phyloP scores from a whole-genome alignment of 2,113 vertebrate genomes.

The Ameiurus melas region DNA sequence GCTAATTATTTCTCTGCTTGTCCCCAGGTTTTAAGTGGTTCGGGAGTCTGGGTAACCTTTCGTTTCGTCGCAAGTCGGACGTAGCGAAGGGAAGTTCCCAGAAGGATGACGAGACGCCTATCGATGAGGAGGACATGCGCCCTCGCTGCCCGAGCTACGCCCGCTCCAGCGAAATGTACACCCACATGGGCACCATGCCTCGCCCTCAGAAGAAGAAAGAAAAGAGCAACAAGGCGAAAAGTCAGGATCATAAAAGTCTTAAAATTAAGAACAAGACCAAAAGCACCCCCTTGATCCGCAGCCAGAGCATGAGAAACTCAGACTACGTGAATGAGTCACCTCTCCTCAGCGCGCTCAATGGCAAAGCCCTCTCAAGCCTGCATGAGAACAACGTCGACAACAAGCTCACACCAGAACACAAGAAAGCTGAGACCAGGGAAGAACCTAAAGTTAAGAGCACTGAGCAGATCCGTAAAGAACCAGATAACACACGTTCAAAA shows the following conservation, averaged over 20 bases:
- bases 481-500: background rate
- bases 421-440: background rate
- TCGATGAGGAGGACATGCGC: constrained; percentile 79
- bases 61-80: constrained; percentile 70
- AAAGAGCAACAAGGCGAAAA: constrained; percentile 58
- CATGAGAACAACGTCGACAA: background rate
- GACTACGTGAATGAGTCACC: constrained; percentile 37
- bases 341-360: constrained; percentile 19
- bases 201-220: constrained; percentile 61
- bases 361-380: background rate
- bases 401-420: background rate
- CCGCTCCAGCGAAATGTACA: constrained; percentile 87
- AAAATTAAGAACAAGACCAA: constrained; percentile 62
- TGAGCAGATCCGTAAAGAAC: background rate
- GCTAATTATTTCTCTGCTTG: background rate
- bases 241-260: constrained; percentile 39
- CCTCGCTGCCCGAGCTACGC: constrained; percentile 79
- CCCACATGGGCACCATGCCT: constrained; percentile 93
- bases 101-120: constrained; percentile 56
- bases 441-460: background rate
- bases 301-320: constrained; percentile 59
- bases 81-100: constrained; percentile 22
- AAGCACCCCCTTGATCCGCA: constrained; percentile 44
- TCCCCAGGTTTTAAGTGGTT: constrained; percentile 82
- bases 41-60: constrained; percentile 83